Base-by-base conservation (phyloP, 2,888 invertebrate species). In the Dexiosoma caninum region DNA sequence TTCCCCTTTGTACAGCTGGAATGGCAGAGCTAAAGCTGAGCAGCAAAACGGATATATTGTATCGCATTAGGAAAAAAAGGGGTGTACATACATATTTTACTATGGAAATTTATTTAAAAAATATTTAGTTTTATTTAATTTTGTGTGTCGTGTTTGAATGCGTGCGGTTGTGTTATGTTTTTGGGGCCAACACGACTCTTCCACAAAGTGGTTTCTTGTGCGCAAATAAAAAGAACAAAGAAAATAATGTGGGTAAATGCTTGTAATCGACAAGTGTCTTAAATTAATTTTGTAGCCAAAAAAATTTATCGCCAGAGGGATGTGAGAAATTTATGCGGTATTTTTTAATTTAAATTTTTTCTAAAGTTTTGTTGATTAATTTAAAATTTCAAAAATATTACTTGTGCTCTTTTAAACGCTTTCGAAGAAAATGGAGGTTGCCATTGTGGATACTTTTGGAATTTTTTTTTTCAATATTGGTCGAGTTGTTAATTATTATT, bases 261-360 rank as follows among this genome's bases (percentile, higher is more conserved):
- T 51, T 59, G 66, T 71, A 71, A 40, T n/a, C 57, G 69, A 55
- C 74, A 69, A 79, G 74, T 79, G 74, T 75, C 69, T 72, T 23
- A 57, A 62, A 74, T 74, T 62, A 53, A 60, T 55, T 44, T 69
- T 62, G 10, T 30, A 32, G 19, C 7, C 10, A 57, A 55, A 49
- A n/a, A n/a, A 60, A 49, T 46, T 37, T 55, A 19, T 60, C 69
- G 46, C 62, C 27, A 19, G 53, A 46, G 46, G 12, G 19, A 12
- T 10, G 46, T 9, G 14, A 21, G 19, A 60, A 21, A 44, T 35
- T n/a, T 21, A 32, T 51, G 27, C 12, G 51, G 12, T 37, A 10
- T 2, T 12, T 14, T 32, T 32, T 42, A 12, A 9, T 10, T 32
- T 19, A 19, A 1, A 35, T 6, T 10, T 16, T 53, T 30, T 16